Evolutionary conservation across 2,888 invertebrate species (phyloP).

Genomic region (Dinocampus coccinellae): DNA sequence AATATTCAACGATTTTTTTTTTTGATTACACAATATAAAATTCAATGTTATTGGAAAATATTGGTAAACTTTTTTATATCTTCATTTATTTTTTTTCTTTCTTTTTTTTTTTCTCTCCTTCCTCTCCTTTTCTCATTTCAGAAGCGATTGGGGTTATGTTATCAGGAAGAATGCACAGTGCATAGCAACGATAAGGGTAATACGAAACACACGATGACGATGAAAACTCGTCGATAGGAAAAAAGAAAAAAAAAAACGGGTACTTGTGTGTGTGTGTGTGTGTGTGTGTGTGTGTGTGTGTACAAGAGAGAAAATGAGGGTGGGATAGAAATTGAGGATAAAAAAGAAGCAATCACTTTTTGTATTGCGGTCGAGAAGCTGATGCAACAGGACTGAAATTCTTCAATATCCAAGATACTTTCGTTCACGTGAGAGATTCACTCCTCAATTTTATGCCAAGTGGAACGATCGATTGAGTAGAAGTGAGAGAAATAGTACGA

Average conservation of each 20-base stretch:
- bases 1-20: too few species aligned
- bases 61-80: slow-evolving; percentile 14
- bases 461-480: neutral
- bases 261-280: too few species aligned
- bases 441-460: slow-evolving; percentile 3
- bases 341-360: slow-evolving; percentile 33
- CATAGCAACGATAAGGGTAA: neutral
- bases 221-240: neutral
- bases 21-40: too few species aligned
- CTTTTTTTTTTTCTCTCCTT: too few species aligned
- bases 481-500: neutral
- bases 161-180: neutral
- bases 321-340: neutral
- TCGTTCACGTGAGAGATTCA: slow-evolving; percentile 5
- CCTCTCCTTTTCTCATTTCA: too few species aligned
- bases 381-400: slow-evolving; percentile 8
- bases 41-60: neutral
- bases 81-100: neutral
- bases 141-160: neutral
- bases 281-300: too few species aligned
- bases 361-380: slow-evolving; percentile 27
- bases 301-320: neutral
- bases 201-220: neutral
- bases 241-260: neutral
- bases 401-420: slow-evolving; percentile 34